Evolutionary conservation across 1,140 invertebrate genomes (phyloP).

Genomic region (Metaphire vulgaris): DNA sequence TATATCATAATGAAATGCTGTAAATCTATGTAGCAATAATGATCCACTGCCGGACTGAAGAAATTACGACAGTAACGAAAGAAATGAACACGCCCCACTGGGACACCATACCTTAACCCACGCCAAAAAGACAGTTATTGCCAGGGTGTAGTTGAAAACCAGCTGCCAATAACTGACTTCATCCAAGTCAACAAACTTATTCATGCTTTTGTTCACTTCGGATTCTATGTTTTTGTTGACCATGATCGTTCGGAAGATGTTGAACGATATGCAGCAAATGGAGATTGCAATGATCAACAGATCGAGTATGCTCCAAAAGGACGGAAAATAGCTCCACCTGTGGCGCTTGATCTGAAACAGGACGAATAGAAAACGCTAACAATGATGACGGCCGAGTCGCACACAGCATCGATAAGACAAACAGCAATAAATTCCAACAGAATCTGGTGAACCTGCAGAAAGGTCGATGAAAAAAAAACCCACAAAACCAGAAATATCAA

Average conservation of each 20-base stretch:
- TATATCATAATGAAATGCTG: too few relatives aligned
- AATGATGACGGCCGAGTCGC: background rate
- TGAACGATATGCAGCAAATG: slow-evolving; percentile 46
- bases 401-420: background rate
- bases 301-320: slow-evolving; percentile 64
- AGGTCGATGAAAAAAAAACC: too few relatives aligned
- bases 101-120: slow-evolving; percentile 57
- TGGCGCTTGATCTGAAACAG: slow-evolving; percentile 52
- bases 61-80: too few relatives aligned
- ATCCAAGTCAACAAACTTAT: slow-evolving; percentile 11
- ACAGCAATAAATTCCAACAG: background rate
- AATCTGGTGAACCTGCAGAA: too few relatives aligned
- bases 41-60: too few relatives aligned
- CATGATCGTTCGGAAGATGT: slow-evolving; percentile 46
- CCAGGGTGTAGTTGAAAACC: slow-evolving; percentile 50
- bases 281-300: slow-evolving; percentile 56
- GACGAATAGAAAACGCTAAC: background rate
- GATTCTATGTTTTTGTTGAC: slow-evolving; percentile 3
- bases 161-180: background rate
- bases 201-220: background rate
- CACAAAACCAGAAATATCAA: background rate
- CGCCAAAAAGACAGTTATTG: slow-evolving; percentile 55
- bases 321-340: slow-evolving; percentile 58
- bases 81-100: too few relatives aligned
- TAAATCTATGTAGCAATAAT: too few relatives aligned